A percentile compares a stretch with the other conserved stretches of the same genome.
These are phyloP conservation scores for Microcebus lehilahytsara DNA, from an alignment of 2,113 vertebrate genomes.

Conservation along the genomic window DNA sequence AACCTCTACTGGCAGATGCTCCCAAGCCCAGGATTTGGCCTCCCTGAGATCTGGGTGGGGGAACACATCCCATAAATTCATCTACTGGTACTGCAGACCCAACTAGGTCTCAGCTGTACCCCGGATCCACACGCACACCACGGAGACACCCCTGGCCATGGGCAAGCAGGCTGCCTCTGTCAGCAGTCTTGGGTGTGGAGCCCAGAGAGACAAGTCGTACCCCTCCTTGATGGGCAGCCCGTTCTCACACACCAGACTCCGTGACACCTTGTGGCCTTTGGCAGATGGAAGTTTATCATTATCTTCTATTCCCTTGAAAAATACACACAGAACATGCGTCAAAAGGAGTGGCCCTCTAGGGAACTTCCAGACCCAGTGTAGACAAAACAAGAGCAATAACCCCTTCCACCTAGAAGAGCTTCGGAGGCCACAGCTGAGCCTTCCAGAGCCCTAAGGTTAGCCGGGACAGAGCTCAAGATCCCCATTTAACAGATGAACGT, in stretches of 20 bases:
- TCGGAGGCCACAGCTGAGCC: neutral
- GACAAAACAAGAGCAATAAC: no score
- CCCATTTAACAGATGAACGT: neutral
- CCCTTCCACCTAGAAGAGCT: neutral
- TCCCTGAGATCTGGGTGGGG: neutral
- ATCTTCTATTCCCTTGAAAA: constrained; percentile 77
- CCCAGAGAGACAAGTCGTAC: constrained; percentile 63
- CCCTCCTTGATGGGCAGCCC: constrained; percentile 2
- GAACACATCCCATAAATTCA: neutral
- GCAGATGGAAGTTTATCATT: constrained; percentile 52
- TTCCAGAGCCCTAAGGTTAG: neutral
- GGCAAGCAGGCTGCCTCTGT: neutral
- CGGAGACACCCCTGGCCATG: neutral
- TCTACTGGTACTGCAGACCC: neutral
- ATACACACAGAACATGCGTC: neutral
- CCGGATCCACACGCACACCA: neutral
- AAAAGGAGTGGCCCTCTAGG: neutral
- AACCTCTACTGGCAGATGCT: neutral
- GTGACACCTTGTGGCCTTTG: constrained; percentile 14
- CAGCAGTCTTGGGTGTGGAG: neutral
- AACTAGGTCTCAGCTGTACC: neutral
- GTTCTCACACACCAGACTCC: constrained; percentile 65
- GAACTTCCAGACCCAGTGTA: neutral
- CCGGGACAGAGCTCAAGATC: neutral
- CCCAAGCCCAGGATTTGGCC: neutral